Evolutionary conservation across 2,113 vertebrate genomes (phyloP), one percentile per base, ranked within the genome.

Genomic region (Limnothrissa miodon): DNA sequence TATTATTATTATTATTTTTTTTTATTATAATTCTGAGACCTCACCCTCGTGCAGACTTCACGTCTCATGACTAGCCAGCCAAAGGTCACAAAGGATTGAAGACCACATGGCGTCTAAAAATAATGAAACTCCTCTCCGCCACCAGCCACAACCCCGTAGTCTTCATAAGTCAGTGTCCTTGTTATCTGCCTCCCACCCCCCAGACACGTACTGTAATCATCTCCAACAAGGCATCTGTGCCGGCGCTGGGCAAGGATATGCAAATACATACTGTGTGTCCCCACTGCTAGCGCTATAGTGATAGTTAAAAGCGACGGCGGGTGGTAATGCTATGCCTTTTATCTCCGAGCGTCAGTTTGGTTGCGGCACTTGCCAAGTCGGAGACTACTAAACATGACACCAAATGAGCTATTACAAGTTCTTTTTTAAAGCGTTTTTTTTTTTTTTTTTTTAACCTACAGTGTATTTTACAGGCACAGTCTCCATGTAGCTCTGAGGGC

Each of bases 181-280:
- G 29, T 74, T 33, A 74, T 74, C 66, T 36, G 15, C 66, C 66
- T n/a, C n/a, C n/a, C n/a, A n/a, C n/a, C 66, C 66, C 66, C 66
- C 42, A 4, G 66, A 74, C 4, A 21, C n/a, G n/a, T n/a, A n/a
- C n/a, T 33, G 66, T 33, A 74, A 74, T 74, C 66, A 74, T 33
- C 33, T 36, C 66, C 66, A 10, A 74, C 66, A 74, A 17, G 29
- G 15, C 15, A 10, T 36, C 3, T 74, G 7, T 29, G 59, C 25
- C 59, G 6, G 59, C 2, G 15, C 66, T 36, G 29, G 66, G 33
- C 2, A 21, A 36, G 15, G 66, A 74, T 33, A 74, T 74, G 66
- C 33, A 33, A 66, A 66, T 33, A 15, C 0, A 25, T 29, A 25
- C 11, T 33, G 23, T n/a, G n/a, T n/a, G 8, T 66, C 25, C 25